Conservation (phyloP, 2,797 vertebrate genomes). For the Chlorospingus semifuscus region DNA sequence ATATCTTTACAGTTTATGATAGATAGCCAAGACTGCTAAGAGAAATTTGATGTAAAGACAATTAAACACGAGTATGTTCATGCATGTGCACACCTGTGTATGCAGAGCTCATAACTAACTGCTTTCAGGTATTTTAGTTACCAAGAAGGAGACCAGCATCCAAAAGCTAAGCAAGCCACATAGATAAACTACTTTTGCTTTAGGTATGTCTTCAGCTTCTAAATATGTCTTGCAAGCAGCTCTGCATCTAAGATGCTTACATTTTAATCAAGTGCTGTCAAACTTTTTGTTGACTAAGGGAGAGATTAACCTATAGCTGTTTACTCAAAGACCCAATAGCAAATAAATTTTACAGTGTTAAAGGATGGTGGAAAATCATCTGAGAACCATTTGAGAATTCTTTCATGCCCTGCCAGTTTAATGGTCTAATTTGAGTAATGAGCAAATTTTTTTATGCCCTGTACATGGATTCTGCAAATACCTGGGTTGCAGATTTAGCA, state of each 20-base stretch:
- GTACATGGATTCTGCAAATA: not conserved
- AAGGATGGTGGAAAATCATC: not conserved
- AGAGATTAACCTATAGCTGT: not conserved
- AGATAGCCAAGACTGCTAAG: not conserved
- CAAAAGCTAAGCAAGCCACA: not conserved
- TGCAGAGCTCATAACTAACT: not conserved
- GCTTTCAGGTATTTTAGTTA: not conserved
- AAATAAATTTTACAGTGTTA: slow-evolving; percentile 5
- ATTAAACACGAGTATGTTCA: not conserved
- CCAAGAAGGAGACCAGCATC: not conserved
- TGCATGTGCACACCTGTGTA: not conserved
- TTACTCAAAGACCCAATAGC: not conserved
- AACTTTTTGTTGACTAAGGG: not conserved
- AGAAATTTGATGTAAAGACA: not conserved
- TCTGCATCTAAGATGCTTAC: not conserved
- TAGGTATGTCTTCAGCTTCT: not conserved
- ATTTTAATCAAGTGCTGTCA: slow-evolving; percentile 5
- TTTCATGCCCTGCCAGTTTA: not conserved
- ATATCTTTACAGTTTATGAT: not conserved
- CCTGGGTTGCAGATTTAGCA: not conserved
- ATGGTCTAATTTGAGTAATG: not conserved
- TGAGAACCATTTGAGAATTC: not conserved
- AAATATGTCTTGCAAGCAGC: not conserved
- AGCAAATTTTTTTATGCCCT: not conserved
- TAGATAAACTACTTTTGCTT: not conserved